These are phyloP conservation scores for Apodemia duryi DNA, from an alignment of 2,888 invertebrate genomes.

Conservation along the genomic window DNA sequence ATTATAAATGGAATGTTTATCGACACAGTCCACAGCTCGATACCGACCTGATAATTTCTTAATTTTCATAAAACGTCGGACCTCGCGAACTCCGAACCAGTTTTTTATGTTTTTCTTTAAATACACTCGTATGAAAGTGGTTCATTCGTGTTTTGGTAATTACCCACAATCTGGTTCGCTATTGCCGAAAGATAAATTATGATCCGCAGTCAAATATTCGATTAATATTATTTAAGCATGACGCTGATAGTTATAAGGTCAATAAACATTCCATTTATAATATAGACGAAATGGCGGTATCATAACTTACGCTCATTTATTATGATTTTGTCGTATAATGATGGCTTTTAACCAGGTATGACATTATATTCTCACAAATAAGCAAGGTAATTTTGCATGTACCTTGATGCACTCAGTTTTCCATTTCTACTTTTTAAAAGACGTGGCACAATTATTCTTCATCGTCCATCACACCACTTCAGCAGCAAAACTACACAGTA, in stretches of 20 bases:
- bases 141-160: slow-evolving; percentile 39
- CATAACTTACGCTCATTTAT: not conserved
- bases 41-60: slow-evolving; percentile 61
- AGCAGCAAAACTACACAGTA: no score
- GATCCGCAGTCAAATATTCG: slow-evolving; percentile 14
- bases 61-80: slow-evolving; percentile 47
- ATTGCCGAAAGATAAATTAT: slow-evolving; percentile 37
- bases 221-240: slow-evolving; percentile 5
- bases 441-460: no score
- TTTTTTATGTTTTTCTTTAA: slow-evolving; percentile 37
- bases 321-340: no score
- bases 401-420: no score
- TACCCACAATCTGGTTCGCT: slow-evolving; percentile 39
- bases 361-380: no score
- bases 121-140: slow-evolving; percentile 40
- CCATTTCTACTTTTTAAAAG: no score
- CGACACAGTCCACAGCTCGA: slow-evolving; percentile 58
- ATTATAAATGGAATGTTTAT: no score
- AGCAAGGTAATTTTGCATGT: no score
- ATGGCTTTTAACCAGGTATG: no score
- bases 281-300: not conserved
- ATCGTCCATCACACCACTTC: no score
- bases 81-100: slow-evolving; percentile 43
- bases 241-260: slow-evolving; percentile 7
- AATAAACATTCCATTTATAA: slow-evolving; percentile 5